phyloP scores from a whole-genome alignment of 2,113 vertebrate species.

The Hystrix cristata region DNA sequence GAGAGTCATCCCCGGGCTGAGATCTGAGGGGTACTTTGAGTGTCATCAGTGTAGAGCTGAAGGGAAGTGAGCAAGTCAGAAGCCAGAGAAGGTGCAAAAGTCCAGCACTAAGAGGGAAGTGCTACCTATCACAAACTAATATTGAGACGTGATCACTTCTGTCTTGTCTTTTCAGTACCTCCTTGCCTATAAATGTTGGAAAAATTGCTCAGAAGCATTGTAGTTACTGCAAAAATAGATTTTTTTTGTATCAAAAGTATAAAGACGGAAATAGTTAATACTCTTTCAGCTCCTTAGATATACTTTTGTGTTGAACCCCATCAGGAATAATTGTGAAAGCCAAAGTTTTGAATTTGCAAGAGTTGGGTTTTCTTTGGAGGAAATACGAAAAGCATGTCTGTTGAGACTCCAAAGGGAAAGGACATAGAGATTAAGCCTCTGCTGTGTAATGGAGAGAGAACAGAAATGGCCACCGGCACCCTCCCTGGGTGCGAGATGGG shows the following conservation, averaged over 20 bases:
- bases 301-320: not conserved
- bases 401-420: constrained; percentile 8
- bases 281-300: constrained; percentile 44
- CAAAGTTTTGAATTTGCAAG: not conserved
- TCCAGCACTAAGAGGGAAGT: not conserved
- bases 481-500: not conserved
- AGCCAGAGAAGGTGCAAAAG: not conserved
- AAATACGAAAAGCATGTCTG: not conserved
- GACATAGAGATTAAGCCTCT: not conserved
- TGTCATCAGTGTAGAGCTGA: not conserved
- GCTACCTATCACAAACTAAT: not conserved
- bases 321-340: not conserved
- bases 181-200: not conserved
- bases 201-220: constrained; percentile 16
- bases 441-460: not conserved
- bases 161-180: not conserved
- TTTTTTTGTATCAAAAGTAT: constrained; percentile 38
- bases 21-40: not conserved
- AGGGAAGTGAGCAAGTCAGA: not conserved
- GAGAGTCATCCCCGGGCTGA: not conserved
- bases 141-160: not conserved
- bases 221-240: not conserved
- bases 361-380: not conserved
- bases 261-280: constrained; percentile 13
- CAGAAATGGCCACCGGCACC: not conserved